Evolutionary conservation across 2,113 vertebrate species (phyloP).

Genomic region (Mystacornis crossleyi): DNA sequence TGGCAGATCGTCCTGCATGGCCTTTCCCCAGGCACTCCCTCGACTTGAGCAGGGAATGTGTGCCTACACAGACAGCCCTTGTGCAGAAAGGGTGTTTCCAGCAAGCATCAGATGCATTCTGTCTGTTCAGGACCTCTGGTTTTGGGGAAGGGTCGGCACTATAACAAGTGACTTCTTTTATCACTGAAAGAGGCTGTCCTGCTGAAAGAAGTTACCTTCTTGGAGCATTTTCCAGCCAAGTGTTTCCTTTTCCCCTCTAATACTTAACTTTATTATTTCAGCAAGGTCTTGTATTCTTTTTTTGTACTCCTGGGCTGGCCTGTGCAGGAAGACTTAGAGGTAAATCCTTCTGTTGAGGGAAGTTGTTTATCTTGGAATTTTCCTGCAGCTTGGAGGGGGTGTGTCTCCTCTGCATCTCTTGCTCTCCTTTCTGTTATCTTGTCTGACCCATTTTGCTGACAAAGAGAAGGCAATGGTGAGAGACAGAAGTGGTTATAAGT

Average conservation of each 20-base stretch:
- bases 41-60: accelerated
- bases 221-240: neutral
- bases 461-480: neutral
- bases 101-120: neutral
- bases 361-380: neutral
- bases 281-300: neutral
- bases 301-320: neutral
- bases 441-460: constrained; percentile 9
- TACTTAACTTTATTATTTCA: neutral
- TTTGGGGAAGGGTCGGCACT: neutral
- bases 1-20: neutral
- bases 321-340: neutral
- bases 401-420: neutral
- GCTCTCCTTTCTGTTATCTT: neutral
- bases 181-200: neutral
- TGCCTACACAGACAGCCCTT: accelerated
- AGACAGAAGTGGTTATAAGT: neutral
- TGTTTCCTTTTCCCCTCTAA: neutral
- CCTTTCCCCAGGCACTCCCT: neutral
- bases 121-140: neutral
- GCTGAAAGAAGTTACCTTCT: neutral
- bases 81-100: neutral
- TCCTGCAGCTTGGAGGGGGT: neutral
- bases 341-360: neutral
- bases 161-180: neutral